Percentiles rank a stretch among this genome's conserved stretches.
These are phyloP conservation scores for Myopa testacea DNA, from an alignment of 2,888 invertebrate genomes.

Conservation along the genomic window DNA sequence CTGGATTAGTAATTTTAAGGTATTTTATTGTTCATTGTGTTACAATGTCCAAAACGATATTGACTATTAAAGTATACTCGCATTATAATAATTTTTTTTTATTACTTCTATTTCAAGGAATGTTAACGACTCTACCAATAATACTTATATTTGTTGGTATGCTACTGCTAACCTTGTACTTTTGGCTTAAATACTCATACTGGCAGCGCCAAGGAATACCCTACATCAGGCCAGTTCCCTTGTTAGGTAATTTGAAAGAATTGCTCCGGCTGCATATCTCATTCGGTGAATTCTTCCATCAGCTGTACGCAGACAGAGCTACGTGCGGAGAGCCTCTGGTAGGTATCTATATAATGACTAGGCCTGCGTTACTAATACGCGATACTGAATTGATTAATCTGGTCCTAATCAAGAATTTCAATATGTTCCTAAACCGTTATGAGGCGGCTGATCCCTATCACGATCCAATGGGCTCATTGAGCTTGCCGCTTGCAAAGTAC, in stretches of 20 bases:
- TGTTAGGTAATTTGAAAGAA: constrained; percentile 66
- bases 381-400: constrained; percentile 67
- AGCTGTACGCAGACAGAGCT: constrained; percentile 58
- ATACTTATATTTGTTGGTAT: background rate
- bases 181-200: constrained; percentile 52
- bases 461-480: constrained; percentile 57
- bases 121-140: too few species aligned
- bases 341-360: constrained; percentile 68
- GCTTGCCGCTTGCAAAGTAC: constrained; percentile 60
- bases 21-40: too few species aligned
- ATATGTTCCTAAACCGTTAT: constrained; percentile 60
- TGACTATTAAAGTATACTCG: too few species aligned
- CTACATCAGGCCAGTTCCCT: constrained; percentile 56
- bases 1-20: too few species aligned
- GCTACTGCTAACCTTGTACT: constrained; percentile 38
- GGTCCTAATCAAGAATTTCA: constrained; percentile 64
- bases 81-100: too few species aligned
- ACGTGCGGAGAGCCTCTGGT: constrained; percentile 52
- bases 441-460: constrained; percentile 57
- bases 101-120: too few species aligned
- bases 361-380: constrained; percentile 66
- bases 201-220: constrained; percentile 59
- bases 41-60: too few species aligned
- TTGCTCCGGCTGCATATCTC: constrained; percentile 60
- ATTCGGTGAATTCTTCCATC: constrained; percentile 60